Conservation (phyloP, 1,140 invertebrate species). For the Diorhabda carinulata region DNA sequence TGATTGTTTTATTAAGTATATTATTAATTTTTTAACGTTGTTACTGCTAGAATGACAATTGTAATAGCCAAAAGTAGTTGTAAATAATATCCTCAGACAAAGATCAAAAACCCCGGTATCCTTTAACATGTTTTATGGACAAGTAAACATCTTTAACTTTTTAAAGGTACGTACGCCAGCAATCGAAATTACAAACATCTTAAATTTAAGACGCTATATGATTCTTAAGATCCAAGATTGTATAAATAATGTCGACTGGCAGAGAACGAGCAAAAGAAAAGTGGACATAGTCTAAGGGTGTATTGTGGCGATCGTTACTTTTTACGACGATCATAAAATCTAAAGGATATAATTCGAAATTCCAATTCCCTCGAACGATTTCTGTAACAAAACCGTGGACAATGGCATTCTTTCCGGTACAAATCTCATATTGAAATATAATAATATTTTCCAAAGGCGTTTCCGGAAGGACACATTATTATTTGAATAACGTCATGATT, state of each 20-base stretch:
- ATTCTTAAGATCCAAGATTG: background rate
- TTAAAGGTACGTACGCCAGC: background rate
- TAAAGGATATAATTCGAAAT: constrained; percentile 26
- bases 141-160: no score
- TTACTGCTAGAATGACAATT: no score
- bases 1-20: no score
- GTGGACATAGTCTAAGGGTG: constrained; percentile 21
- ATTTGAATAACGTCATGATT: no score
- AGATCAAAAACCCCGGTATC: no score
- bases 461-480: background rate
- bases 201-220: background rate
- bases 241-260: background rate
- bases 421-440: constrained; percentile 25
- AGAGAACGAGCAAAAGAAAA: constrained; percentile 9
- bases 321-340: constrained; percentile 26
- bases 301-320: constrained; percentile 24
- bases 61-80: no score
- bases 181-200: background rate
- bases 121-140: no score
- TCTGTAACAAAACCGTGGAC: constrained; percentile 22
- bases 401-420: constrained; percentile 20
- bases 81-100: no score
- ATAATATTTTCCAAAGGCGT: background rate
- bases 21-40: no score
- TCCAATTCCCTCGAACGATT: constrained; percentile 19